A percentile compares a stretch with the other conserved stretches of the same genome.
Conservation (phyloP, 2,113 vertebrate genomes). For the Oncorhynchus gorbuscha region DNA sequence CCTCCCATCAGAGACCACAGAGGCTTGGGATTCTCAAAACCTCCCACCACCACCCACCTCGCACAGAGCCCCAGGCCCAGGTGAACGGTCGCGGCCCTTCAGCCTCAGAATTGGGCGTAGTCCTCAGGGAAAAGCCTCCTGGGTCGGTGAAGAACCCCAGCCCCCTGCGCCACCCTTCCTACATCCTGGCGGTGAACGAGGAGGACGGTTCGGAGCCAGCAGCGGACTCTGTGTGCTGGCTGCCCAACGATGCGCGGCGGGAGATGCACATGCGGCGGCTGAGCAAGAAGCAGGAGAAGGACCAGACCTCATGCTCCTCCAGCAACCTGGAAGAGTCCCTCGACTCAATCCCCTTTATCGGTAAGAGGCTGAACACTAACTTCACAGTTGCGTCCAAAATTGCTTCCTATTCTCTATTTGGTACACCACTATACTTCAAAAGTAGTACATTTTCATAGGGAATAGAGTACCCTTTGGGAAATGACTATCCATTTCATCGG, state of each 20-base stretch:
- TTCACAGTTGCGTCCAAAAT: not conserved
- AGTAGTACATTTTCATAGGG: too few species aligned
- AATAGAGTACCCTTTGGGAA: too few species aligned
- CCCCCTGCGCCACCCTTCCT: constrained; percentile 91
- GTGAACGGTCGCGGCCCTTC: constrained; percentile 62
- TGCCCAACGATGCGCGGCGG: constrained; percentile 90
- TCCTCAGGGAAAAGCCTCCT: constrained; percentile 85
- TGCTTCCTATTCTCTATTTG: not conserved
- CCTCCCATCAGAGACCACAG: constrained; percentile 56
- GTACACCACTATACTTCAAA: not conserved
- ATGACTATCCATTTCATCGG: constrained; percentile 95
- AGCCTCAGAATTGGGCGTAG: constrained; percentile 63
- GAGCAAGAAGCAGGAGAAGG: constrained; percentile 72
- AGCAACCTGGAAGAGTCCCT: constrained; percentile 87
- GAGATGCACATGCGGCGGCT: constrained; percentile 91
- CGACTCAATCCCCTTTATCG: constrained; percentile 96
- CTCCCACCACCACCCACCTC: constrained; percentile 55
- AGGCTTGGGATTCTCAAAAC: constrained; percentile 70
- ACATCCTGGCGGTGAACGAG: constrained; percentile 92
- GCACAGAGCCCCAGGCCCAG: constrained; percentile 67
- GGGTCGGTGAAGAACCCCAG: constrained; percentile 77
- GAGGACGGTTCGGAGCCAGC: constrained; percentile 82
- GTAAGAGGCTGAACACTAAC: constrained; percentile 75
- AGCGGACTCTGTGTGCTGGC: constrained; percentile 83
- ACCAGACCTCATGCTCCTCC: constrained; percentile 79